Evolutionary conservation across 2,888 invertebrate species (phyloP).

Genomic region (Thelaira solivaga): DNA sequence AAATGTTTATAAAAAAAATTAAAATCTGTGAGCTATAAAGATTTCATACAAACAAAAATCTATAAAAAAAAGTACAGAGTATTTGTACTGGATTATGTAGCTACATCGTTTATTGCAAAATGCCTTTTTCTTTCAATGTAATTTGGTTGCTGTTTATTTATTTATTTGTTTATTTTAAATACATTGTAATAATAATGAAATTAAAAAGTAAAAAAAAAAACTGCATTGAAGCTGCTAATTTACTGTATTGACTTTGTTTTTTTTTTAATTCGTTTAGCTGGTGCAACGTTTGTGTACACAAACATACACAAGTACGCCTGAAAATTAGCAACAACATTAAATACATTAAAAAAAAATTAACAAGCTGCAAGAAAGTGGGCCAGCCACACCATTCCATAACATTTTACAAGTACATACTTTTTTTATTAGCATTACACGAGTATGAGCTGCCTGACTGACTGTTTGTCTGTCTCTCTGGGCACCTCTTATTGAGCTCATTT

Average conservation of each 20-base stretch:
- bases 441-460: background rate
- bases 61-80: too few relatives aligned
- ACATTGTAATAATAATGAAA: slow-evolving; percentile 14
- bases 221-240: slow-evolving; percentile 54
- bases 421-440: slow-evolving; percentile 5
- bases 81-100: too few relatives aligned
- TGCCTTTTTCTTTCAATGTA: background rate
- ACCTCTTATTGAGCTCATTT: slow-evolving; percentile 40
- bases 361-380: slow-evolving; percentile 54
- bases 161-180: slow-evolving; percentile 15
- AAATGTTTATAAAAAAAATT: too few relatives aligned
- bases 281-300: slow-evolving; percentile 38
- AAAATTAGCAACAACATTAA: slow-evolving; percentile 18
- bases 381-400: slow-evolving; percentile 37
- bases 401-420: slow-evolving; percentile 46
- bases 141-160: slow-evolving; percentile 20
- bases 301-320: slow-evolving; percentile 33
- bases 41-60: too few relatives aligned
- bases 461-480: slow-evolving; percentile 9
- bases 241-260: slow-evolving; percentile 45
- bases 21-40: slow-evolving; percentile 27
- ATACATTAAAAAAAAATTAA: slow-evolving; percentile 36
- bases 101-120: slow-evolving; percentile 26
- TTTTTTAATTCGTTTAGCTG: slow-evolving; percentile 13
- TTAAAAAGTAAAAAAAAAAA: too few relatives aligned